phyloP scores from a whole-genome alignment of 2,888 invertebrate genomes.

The Tetramorium bicarinatum region DNA sequence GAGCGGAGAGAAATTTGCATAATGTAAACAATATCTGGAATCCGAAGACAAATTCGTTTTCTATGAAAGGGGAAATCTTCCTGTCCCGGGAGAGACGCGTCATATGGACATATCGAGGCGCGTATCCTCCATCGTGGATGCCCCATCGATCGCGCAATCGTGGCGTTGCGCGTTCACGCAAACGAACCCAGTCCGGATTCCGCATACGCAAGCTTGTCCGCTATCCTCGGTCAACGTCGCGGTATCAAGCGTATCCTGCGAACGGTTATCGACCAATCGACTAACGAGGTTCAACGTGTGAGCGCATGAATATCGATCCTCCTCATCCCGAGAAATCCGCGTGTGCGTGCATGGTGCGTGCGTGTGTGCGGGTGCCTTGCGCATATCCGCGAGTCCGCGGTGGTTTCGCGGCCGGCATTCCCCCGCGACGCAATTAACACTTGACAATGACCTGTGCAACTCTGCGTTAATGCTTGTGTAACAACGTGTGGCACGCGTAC shows the following conservation, averaged over 20 bases:
- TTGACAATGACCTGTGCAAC: slow-evolving; percentile 66
- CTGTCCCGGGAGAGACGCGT: slow-evolving; percentile 1
- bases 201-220: slow-evolving; percentile 21
- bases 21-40: background rate
- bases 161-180: slow-evolving; percentile 30
- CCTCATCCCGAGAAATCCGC: slow-evolving; percentile 42
- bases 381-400: slow-evolving; percentile 41
- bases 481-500: slow-evolving; percentile 56
- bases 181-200: slow-evolving; percentile 17
- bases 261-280: slow-evolving; percentile 15
- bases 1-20: background rate
- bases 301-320: slow-evolving; percentile 57
- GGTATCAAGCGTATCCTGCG: slow-evolving; percentile 19
- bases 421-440: slow-evolving; percentile 75
- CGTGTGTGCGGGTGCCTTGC: background rate
- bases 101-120: background rate
- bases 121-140: background rate
- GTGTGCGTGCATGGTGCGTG: background rate
- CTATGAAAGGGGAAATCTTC: slow-evolving; percentile 8
- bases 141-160: slow-evolving; percentile 41
- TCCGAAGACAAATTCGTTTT: slow-evolving; percentile 50
- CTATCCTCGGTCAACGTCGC: slow-evolving; percentile 43
- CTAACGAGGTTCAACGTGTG: background rate
- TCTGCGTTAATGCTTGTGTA: slow-evolving; percentile 56
- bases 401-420: slow-evolving; percentile 69